Percentiles rank a stretch among this genome's conserved stretches.
Conservation (phyloP, 2,888 invertebrate species). For the Andrena fulva region DNA sequence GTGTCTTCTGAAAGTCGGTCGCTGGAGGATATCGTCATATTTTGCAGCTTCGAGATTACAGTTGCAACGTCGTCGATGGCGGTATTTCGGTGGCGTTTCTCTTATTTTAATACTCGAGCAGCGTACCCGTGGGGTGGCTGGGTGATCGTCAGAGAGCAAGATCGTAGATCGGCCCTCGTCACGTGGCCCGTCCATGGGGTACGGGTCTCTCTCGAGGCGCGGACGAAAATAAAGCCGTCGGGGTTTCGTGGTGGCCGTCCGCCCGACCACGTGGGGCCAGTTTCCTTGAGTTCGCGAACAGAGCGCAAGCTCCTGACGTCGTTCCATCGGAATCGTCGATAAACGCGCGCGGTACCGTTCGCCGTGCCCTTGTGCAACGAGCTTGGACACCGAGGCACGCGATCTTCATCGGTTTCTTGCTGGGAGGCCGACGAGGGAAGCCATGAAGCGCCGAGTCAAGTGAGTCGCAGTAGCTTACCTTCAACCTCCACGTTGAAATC, state of each 20-base stretch:
- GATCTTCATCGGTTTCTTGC: neutral
- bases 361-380: neutral
- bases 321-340: neutral
- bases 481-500: too few relatives aligned
- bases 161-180: conserved; percentile 36
- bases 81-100: neutral
- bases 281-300: conserved; percentile 36
- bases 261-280: conserved; percentile 62
- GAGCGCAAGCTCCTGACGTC: neutral
- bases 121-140: conserved; percentile 9
- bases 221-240: conserved; percentile 48
- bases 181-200: conserved; percentile 61
- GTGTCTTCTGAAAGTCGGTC: too few relatives aligned
- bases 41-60: too few relatives aligned
- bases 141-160: neutral
- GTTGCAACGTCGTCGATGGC: too few relatives aligned
- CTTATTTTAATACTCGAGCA: neutral
- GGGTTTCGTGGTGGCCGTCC: conserved; percentile 30
- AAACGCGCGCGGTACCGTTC: neutral
- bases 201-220: conserved; percentile 14
- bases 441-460: conserved; percentile 63
- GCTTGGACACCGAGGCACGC: neutral
- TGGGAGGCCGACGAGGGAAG: neutral
- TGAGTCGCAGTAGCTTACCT: conserved; percentile 41
- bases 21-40: too few relatives aligned